Percentiles rank a stretch among this genome's conserved stretches.
Conservation (phyloP, 2,888 invertebrate species). For the Thymelicus lineola region DNA sequence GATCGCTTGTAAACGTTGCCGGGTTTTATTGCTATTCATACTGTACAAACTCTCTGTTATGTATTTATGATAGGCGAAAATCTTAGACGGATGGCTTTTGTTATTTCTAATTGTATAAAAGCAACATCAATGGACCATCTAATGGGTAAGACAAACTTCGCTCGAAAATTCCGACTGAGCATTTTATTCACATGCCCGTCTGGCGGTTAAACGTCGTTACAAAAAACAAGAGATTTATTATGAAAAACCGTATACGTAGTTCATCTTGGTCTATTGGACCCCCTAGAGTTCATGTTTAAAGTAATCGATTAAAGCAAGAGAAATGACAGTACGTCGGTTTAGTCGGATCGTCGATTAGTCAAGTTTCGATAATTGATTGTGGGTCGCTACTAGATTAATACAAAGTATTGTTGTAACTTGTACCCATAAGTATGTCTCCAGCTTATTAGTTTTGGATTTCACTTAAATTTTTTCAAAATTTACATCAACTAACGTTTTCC, state of each 20-base stretch:
- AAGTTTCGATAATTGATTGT: slow-evolving; percentile 82
- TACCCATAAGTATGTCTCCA: slow-evolving; percentile 44
- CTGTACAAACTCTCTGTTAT: slow-evolving; percentile 57
- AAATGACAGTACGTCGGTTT: slow-evolving; percentile 82
- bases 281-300: slow-evolving; percentile 80
- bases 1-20: slow-evolving; percentile 65
- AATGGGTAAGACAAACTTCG: slow-evolving; percentile 37
- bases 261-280: slow-evolving; percentile 66
- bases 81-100: slow-evolving; percentile 58
- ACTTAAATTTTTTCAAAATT: too few species aligned
- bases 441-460: too few species aligned
- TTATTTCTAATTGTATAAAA: slow-evolving; percentile 50
- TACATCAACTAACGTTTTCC: too few species aligned
- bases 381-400: slow-evolving; percentile 80
- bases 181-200: slow-evolving; percentile 22
- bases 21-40: slow-evolving; percentile 57
- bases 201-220: slow-evolving; percentile 34
- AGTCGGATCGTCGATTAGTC: slow-evolving; percentile 77
- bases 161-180: slow-evolving; percentile 20
- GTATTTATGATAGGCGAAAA: slow-evolving; percentile 57
- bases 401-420: slow-evolving; percentile 49
- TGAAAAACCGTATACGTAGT: slow-evolving; percentile 67
- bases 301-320: slow-evolving; percentile 83
- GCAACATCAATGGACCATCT: slow-evolving; percentile 43
- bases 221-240: slow-evolving; percentile 70